A percentile compares a stretch with the other conserved stretches of the same genome.
Evolutionary conservation across 2,888 invertebrate species (phyloP).

Genomic region (Eupelmus urozonus): DNA sequence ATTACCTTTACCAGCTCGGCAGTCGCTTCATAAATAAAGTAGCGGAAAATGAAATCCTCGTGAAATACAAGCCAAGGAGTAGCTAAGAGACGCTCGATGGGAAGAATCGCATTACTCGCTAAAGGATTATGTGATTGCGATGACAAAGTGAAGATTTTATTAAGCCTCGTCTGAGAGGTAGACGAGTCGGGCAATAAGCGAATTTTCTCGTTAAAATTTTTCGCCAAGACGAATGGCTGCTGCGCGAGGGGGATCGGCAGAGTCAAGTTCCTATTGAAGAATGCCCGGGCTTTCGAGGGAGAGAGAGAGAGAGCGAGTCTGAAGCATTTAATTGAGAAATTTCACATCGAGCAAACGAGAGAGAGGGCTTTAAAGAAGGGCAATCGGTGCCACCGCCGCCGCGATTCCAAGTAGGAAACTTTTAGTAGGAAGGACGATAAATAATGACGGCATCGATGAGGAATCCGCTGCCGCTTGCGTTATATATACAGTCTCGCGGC

Average conservation of each 20-base stretch:
- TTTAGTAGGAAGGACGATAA: conserved; percentile 44
- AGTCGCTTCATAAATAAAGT: neutral
- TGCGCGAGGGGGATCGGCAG: no score
- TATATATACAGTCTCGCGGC: neutral
- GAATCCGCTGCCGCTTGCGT: conserved; percentile 63
- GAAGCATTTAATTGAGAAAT: conserved; percentile 46
- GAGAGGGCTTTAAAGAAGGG: neutral
- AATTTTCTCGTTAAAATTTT: conserved; percentile 26
- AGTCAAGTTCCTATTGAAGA: no score
- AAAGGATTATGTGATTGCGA: conserved; percentile 2
- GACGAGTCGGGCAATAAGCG: conserved; percentile 4
- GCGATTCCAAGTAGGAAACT: conserved; percentile 27
- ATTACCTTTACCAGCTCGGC: neutral
- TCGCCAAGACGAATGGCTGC: neutral
- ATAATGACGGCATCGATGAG: conserved; percentile 67
- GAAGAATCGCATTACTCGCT: conserved; percentile 12
- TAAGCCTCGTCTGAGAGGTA: neutral
- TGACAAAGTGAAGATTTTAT: conserved; percentile 33
- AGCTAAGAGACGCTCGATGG: no score
- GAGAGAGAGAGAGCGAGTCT: neutral
- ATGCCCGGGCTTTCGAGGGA: neutral
- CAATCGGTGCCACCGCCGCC: conserved; percentile 9
- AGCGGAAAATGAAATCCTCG: neutral
- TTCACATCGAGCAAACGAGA: conserved; percentile 26
- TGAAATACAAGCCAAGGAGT: neutral